Evolutionary conservation across 2,113 vertebrate species (phyloP).

Genomic region (Boulengeromyrus knoepffleri): DNA sequence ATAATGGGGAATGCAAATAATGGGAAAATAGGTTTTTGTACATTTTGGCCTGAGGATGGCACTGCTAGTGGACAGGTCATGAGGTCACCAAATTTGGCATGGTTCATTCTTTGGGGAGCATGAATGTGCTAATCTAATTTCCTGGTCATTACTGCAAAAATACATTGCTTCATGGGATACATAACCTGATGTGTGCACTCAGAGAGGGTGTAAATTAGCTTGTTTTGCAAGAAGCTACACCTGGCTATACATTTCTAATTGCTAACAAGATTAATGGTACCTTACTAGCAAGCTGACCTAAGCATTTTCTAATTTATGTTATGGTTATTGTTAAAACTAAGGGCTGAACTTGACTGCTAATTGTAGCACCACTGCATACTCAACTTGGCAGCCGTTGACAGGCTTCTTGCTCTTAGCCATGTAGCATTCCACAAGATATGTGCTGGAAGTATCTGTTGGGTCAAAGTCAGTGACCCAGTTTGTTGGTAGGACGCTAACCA

Average conservation of each 20-base stretch:
- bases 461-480: not conserved
- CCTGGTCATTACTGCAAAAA: no score
- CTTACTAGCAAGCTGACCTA: not conserved
- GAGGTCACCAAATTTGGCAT: no score
- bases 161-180: no score
- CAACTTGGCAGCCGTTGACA: not conserved
- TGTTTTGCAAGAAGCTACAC: no score
- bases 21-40: not conserved
- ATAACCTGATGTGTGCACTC: no score
- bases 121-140: no score
- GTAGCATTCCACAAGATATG: not conserved
- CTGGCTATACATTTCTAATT: no score
- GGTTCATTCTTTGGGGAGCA: no score
- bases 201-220: no score
- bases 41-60: not conserved
- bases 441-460: not conserved
- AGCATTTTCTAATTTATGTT: not conserved
- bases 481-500: not conserved
- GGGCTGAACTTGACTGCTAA: not conserved
- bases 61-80: no score
- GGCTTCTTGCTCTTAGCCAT: not conserved
- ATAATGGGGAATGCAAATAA: not conserved
- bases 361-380: not conserved
- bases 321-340: not conserved
- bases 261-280: no score